These are phyloP conservation scores for Notocelia uddmanniana DNA, from an alignment of 2,888 invertebrate genomes.

Conservation along the genomic window DNA sequence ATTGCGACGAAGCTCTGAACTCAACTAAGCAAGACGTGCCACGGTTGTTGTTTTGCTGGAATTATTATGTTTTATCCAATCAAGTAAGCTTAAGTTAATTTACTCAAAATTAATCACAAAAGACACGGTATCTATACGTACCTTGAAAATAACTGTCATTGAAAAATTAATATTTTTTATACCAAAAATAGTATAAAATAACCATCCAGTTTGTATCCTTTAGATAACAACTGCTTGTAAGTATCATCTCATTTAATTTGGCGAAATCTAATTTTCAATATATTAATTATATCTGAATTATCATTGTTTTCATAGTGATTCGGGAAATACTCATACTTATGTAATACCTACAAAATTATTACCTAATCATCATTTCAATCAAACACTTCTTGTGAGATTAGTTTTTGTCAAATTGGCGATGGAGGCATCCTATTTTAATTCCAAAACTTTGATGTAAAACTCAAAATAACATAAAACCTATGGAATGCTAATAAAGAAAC, in stretches of 20 bases:
- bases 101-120: background rate
- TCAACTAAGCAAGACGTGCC: conserved; percentile 53
- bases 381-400: background rate
- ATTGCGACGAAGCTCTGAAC: conserved; percentile 68
- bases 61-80: background rate
- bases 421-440: background rate
- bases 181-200: too few species aligned
- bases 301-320: background rate
- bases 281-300: background rate
- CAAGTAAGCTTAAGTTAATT: background rate
- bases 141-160: too few species aligned
- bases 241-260: too few species aligned
- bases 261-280: too few species aligned
- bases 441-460: background rate
- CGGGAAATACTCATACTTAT: background rate
- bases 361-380: background rate
- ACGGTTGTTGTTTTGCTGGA: conserved; percentile 29
- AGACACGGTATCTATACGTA: too few species aligned
- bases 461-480: conserved; percentile 27
- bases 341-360: background rate
- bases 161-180: too few species aligned
- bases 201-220: too few species aligned
- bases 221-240: too few species aligned
- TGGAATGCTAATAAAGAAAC: conserved; percentile 1
- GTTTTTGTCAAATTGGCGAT: background rate